Evolutionary conservation across 2,113 vertebrate species (phyloP), one percentile per base, ranked within the genome.

Genomic region (Corythaeola cristata): DNA sequence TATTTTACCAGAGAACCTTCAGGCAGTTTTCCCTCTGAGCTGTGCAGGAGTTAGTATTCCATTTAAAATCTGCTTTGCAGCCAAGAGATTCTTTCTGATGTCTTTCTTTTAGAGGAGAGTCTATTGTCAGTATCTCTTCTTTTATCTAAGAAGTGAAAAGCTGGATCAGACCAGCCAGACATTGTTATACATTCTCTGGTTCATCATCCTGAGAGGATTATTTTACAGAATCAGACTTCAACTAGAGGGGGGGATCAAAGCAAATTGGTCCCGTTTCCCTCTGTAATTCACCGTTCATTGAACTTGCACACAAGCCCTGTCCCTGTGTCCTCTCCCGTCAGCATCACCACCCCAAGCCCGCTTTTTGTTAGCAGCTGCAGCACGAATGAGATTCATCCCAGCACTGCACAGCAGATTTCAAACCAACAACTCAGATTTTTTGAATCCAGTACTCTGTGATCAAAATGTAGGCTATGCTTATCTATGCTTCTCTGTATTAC

Each of bases 1-100:
- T 79, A 93, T 93, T 91, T 88, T 37, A 90, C 56, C 75, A 63
- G 67, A 90, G 60, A 82, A 77, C 32, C 37, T 92, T 62, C 6
- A 10, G 74, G 39, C n/a, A 59, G 23, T 20, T 91, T 95, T 93
- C 79, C 39, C 84, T 58, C 59, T 56, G 87, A 63, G 76, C 56
- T 72, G 37, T 69, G 53, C 53, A 56, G 78, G 78, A 88, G 81
- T 96, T 95, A 73, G 72, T 95, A 89, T 87, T 92, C 90, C 49
- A 30, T 69, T 72, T 90, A 83, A 96, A 91, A 86, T 60, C 37
- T 68, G 63, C 69, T 33, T 96, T 91, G 87, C 30, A 91, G 68
- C 89, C 27, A 55, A 75, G 82, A 88, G 44, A 37, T 82, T 83
- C 55, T 91, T 91, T 84, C 64, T 90, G 69, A 63, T 80, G 52